Conservation (phyloP, 2,113 vertebrate species). For the Chiloscyllium plagiosum region DNA sequence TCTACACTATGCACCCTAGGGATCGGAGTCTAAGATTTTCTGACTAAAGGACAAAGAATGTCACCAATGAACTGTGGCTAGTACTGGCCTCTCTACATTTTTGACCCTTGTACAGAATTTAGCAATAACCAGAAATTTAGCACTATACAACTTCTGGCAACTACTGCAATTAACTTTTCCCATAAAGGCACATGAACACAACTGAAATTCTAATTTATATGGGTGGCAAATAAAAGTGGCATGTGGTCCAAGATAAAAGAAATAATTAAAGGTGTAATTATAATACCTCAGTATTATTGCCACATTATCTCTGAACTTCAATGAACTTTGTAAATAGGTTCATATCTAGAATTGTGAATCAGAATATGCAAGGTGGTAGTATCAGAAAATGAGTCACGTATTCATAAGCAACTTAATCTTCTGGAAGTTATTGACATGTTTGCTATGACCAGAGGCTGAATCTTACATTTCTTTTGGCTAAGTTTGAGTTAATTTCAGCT, state of each 20-base stretch:
- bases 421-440: background rate
- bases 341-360: background rate
- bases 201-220: background rate
- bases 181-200: background rate
- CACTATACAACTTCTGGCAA: background rate
- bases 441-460: background rate
- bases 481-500: too few relatives aligned
- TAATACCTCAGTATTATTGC: too few relatives aligned
- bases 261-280: background rate
- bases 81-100: background rate
- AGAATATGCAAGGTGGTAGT: background rate
- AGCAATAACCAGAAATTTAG: background rate
- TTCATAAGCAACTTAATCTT: background rate
- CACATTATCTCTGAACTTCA: background rate
- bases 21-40: background rate
- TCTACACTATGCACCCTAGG: background rate
- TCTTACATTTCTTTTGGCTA: too few relatives aligned
- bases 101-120: background rate
- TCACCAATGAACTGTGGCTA: background rate
- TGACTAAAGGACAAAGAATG: background rate
- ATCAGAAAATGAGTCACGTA: background rate
- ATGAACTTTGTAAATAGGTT: background rate
- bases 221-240: background rate
- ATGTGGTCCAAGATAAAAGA: background rate
- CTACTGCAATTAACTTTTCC: background rate